phyloP scores from a whole-genome alignment of 2,797 vertebrate species.

The Chaenodraco wilsoni region DNA sequence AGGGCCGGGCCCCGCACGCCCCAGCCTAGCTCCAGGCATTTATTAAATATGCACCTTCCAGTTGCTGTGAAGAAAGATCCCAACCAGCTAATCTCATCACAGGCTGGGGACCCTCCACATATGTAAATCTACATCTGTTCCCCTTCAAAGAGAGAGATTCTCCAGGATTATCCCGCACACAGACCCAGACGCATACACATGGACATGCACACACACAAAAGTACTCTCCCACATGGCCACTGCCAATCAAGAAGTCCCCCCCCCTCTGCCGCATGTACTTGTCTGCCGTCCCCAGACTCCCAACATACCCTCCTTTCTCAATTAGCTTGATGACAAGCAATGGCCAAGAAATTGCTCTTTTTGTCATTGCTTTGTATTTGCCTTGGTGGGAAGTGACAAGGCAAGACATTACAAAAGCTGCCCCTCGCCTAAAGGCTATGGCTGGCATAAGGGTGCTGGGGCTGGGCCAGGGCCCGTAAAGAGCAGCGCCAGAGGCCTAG shows the following conservation, averaged over 20 bases:
- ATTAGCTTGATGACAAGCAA: constrained; percentile 87
- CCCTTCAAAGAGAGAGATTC: constrained; percentile 95
- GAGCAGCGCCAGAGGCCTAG: constrained; percentile 79
- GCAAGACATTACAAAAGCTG: constrained; percentile 84
- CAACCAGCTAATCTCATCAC: constrained; percentile 97
- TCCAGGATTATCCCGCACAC: constrained; percentile 90
- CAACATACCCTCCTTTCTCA: constrained; percentile 78
- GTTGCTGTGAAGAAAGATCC: constrained; percentile 89
- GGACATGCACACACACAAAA: constrained; percentile 62
- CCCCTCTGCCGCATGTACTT: constrained; percentile 70
- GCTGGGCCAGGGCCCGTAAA: constrained; percentile 75
- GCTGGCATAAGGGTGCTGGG: constrained; percentile 74
- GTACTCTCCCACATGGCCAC: constrained; percentile 85
- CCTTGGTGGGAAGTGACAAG: constrained; percentile 85
- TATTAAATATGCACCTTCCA: constrained; percentile 99
- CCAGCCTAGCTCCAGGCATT: constrained; percentile 92
- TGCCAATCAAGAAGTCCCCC: constrained; percentile 86
- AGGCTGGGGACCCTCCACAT: constrained; percentile 95
- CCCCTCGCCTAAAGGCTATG: constrained; percentile 83
- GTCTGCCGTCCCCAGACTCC: constrained; percentile 84
- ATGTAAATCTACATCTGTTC: constrained; percentile 99
- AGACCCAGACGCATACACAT: constrained; percentile 65
- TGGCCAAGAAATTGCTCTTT: constrained; percentile 90
- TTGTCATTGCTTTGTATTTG: constrained; percentile 89
- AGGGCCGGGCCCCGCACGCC: constrained; percentile 85